These are phyloP conservation scores for Periophthalmus magnuspinnatus DNA, from an alignment of 2,797 vertebrate species.

Conservation along the genomic window DNA sequence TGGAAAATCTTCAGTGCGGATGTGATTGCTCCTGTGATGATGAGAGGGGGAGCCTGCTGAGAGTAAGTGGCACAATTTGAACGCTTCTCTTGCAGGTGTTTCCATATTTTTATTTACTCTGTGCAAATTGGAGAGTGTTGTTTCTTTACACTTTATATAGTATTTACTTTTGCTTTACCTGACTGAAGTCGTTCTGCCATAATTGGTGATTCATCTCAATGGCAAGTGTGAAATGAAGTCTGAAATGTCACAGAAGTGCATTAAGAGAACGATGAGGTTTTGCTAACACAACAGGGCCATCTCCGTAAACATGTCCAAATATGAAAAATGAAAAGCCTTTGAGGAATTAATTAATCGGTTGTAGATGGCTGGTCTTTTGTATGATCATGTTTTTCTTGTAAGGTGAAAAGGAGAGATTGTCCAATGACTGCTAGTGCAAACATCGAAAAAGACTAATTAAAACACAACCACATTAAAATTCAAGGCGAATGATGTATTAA, in stretches of 20 bases:
- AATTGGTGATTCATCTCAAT: conserved; percentile 15
- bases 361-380: conserved; percentile 24
- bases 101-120: conserved; percentile 8
- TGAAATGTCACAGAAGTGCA: conserved; percentile 31
- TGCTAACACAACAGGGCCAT: conserved; percentile 5
- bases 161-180: conserved; percentile 10
- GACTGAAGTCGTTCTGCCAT: conserved; percentile 1
- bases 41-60: conserved; percentile 39
- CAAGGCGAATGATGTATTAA: conserved; percentile 21
- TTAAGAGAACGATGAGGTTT: conserved; percentile 18
- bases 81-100: conserved; percentile 27
- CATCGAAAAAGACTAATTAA: conserved; percentile 14
- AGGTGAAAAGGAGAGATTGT: neutral
- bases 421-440: conserved; percentile 26
- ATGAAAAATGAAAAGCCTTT: conserved; percentile 40
- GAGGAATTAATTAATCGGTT: conserved; percentile 33
- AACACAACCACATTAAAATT: conserved; percentile 14
- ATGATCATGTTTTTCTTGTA: conserved; percentile 16
- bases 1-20: conserved; percentile 40
- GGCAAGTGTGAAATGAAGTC: conserved; percentile 27
- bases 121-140: too few relatives aligned
- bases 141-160: too few relatives aligned
- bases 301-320: conserved; percentile 12
- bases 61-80: conserved; percentile 31
- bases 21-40: conserved; percentile 42